A percentile compares a stretch with the other conserved stretches of the same genome.
phyloP scores from a whole-genome alignment of 37 sponge, comb jelly and placozoan genomes.

The Agelas oroides region DNA sequence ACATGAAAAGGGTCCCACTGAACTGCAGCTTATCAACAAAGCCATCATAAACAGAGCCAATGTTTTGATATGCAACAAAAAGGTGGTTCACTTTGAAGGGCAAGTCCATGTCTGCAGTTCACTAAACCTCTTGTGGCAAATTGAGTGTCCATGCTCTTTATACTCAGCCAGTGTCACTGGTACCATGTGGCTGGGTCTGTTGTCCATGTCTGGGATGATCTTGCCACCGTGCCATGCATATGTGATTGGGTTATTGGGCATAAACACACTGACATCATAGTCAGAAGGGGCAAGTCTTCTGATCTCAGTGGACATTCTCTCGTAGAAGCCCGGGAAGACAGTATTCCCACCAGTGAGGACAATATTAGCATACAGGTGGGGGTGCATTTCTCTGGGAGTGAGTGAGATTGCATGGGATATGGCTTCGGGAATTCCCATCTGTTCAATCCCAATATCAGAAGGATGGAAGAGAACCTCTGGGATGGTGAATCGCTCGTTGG shows the following conservation, averaged over 20 bases:
- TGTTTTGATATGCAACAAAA: too few relatives aligned
- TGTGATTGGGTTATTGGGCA: conserved; percentile 63
- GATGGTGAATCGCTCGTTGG: conserved; percentile 90
- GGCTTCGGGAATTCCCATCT: conserved; percentile 96
- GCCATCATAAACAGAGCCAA: too few relatives aligned
- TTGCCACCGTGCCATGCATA: conserved; percentile 88
- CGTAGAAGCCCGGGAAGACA: conserved; percentile 80
- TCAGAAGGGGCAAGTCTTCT: conserved; percentile 70
- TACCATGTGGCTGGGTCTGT: conserved; percentile 24
- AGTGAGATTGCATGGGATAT: conserved; percentile 72
- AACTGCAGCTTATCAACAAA: too few relatives aligned
- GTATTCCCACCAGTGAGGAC: conserved; percentile 92
- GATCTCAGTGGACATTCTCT: conserved; percentile 77
- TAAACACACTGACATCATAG: conserved; percentile 66
- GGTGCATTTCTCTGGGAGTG: conserved; percentile 89
- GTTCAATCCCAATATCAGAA: conserved; percentile 91
- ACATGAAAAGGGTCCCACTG: too few relatives aligned
- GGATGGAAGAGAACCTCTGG: conserved; percentile 97
- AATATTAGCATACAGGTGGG: conserved; percentile 91
- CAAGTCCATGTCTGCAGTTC: conserved; percentile 32
- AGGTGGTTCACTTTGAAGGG: too few relatives aligned
- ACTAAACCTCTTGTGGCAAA: conserved; percentile 62
- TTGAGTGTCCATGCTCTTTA: conserved; percentile 81
- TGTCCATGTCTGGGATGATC: not conserved
- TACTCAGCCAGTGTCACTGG: conserved; percentile 70